Evolutionary conservation across 92 coral and sea anemone species (phyloP), one percentile per base, ranked within the genome.

Genomic region (Blastomussa wellsi): DNA sequence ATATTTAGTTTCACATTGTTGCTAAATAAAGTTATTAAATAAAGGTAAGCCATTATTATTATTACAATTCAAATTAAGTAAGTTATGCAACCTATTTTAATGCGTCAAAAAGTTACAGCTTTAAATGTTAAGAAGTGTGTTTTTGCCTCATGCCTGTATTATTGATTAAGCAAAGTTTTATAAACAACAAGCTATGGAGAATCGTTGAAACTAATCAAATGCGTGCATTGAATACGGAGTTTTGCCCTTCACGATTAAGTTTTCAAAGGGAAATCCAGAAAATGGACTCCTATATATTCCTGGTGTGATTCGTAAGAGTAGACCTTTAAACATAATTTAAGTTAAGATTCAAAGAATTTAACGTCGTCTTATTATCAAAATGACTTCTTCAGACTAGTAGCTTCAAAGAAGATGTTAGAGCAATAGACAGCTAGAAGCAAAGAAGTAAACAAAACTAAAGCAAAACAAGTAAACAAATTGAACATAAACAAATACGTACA

Each of bases 401-500:
- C 29, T 20, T 42, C 44, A 72, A 33, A 24, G 37, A 20, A 47
- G 65, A 20, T 29, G 65, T 32, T 36, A 78, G 62, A 57, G 71
- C 28, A 26, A 72, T 3, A 5, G 74, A 22, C 48, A 36, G 52
- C 11, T 47, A 31, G 10, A 48, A n/a, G 69, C 20, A 69, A 6
- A 70, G 75, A 70, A 70, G 24, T 0, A 86, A 62, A 5, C 76
- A 48, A 48, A 32, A n/a, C n/a, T n/a, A n/a, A 78, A 84, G 48
- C 8, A 19, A 57, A 86, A 19, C n/a, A 83, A 53, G 24, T 53
- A 81, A 79, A 15, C 49, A 38, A 49, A 76, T 78, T n/a, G 16
- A 86, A 76, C 77, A 85, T 80, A 71, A 86, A 53, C 53, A 67
- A 70, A 86, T 94, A 94, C 98, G 88, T 94, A 94, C 98, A 87